phyloP scores from a whole-genome alignment of 2,797 vertebrate species.

The Mormyrus proboscirostris region DNA sequence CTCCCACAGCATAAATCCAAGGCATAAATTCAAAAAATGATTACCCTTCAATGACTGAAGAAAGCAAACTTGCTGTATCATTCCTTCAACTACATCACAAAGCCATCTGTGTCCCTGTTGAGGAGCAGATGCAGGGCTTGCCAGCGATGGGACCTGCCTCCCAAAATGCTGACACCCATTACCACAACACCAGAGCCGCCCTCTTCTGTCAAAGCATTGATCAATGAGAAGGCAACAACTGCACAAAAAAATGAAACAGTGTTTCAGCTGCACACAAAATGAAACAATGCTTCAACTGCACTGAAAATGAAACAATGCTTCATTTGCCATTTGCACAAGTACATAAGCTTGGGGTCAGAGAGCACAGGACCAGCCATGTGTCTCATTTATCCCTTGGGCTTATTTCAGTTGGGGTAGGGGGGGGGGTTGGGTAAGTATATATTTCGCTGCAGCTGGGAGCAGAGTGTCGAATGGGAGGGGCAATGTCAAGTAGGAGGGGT shows the following conservation, averaged over 20 bases:
- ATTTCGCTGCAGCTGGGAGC: neutral
- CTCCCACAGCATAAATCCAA: neutral
- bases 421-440: neutral
- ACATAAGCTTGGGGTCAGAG: neutral
- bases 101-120: neutral
- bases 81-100: neutral
- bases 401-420: neutral
- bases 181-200: constrained; percentile 22
- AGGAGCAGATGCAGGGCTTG: neutral
- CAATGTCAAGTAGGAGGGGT: no score
- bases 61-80: neutral
- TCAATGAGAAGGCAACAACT: neutral
- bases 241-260: neutral
- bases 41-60: neutral
- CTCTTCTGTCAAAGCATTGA: neutral
- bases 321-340: neutral
- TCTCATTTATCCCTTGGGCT: neutral
- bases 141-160: neutral
- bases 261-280: neutral
- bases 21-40: neutral
- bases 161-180: constrained; percentile 37
- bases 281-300: neutral
- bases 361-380: neutral
- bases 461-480: neutral
- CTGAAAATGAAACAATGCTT: neutral